Evolutionary conservation across 2,797 vertebrate species (phyloP), one percentile per base, ranked within the genome.

Genomic region (Crypturellus tataupa): DNA sequence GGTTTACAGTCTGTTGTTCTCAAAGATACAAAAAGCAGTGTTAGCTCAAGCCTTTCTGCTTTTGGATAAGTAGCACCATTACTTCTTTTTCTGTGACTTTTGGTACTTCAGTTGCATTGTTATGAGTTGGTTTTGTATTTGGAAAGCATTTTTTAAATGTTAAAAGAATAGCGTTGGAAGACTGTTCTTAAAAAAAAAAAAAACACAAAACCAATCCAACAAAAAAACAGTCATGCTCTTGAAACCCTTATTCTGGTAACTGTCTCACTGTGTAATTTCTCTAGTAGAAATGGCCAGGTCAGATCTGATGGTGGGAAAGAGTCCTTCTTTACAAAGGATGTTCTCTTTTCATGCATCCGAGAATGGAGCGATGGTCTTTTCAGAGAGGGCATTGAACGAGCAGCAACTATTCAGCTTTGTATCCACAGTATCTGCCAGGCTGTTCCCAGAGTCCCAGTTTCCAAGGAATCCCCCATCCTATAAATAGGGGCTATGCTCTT

Each of bases 301-400:
- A 96, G 89, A 93, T 89, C 93, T 51, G 85, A 89, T 93, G 96
- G 93, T 96, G 96, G 95, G 96, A 94, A 94, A 85, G 70, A 63
- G 85, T 23, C 67, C n/a, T 42, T 70, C 4, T 13, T 72, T 17
- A 95, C 94, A 96, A 96, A 96, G 89, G 87, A 44, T 7, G 4
- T 47, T 95, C 89, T 95, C 89, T 94, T 39, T 70, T 49, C 19
- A 21, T 4, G 73, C 80, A n/a, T 79, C 92, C 67, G 55, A 35
- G 69, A 71, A 31, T 7, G 31, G 73, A 55, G 94, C 87, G 87
- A 91, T 86, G 85, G 72, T 3, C 76, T 95, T 94, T 95, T 88
- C 80, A 93, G 83, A 64, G 85, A 6, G 59, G 51, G 89, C 59
- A 39, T 56, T 46, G 89, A 71, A 35, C 85, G 86, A 80, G 93